A percentile compares a stretch with the other conserved stretches of the same genome.
Conservation (phyloP, 2,797 vertebrate genomes). For the Sebastolobus alascanus region DNA sequence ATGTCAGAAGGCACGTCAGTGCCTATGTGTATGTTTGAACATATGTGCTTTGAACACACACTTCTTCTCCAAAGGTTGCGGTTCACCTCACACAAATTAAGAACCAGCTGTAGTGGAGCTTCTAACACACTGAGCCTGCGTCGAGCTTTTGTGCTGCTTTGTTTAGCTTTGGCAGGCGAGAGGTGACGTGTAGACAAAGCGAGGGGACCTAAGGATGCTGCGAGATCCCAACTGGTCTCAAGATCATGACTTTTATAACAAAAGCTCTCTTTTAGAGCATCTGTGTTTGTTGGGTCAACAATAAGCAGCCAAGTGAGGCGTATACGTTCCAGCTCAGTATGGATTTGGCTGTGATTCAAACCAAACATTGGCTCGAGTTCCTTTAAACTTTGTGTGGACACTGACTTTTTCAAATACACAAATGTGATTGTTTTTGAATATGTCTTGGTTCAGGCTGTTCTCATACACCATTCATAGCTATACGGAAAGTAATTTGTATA, state of each 20-base stretch:
- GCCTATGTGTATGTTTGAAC: not conserved
- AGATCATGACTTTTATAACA: constrained; percentile 41
- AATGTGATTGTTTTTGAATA: constrained; percentile 30
- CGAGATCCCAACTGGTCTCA: constrained; percentile 17
- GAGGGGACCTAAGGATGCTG: constrained; percentile 47
- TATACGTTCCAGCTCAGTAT: constrained; percentile 48
- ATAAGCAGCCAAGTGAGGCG: constrained; percentile 35
- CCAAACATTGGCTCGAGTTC: constrained; percentile 43
- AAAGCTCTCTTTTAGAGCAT: constrained; percentile 49
- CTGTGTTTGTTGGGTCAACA: constrained; percentile 52
- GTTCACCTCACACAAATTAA: constrained; percentile 9
- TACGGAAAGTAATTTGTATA: too few species aligned
- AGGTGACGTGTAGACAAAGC: constrained; percentile 51
- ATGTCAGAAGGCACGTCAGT: not conserved
- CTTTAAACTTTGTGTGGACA: constrained; percentile 22
- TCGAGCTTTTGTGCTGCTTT: constrained; percentile 27
- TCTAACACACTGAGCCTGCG: constrained; percentile 20
- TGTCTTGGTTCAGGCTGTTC: not conserved
- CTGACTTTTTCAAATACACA: constrained; percentile 32
- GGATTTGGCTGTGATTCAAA: constrained; percentile 57
- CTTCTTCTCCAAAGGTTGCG: constrained; percentile 2
- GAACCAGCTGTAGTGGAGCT: constrained; percentile 9
- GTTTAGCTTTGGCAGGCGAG: constrained; percentile 30
- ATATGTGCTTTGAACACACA: constrained; percentile 2
- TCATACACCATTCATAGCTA: too few species aligned